Percentiles rank a stretch among this genome's conserved stretches.
Conservation (phyloP, 2,113 vertebrate species). For the Isurus oxyrinchus region DNA sequence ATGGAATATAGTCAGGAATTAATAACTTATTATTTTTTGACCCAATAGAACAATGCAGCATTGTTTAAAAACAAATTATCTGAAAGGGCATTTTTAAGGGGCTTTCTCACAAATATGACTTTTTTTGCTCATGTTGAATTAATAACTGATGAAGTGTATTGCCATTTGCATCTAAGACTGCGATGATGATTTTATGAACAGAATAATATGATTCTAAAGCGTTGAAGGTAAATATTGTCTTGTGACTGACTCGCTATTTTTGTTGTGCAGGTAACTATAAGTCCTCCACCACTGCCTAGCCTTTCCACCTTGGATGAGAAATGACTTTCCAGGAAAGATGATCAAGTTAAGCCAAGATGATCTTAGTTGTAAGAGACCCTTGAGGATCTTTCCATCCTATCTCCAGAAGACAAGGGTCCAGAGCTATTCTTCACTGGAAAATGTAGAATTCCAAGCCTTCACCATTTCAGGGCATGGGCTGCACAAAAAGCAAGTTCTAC, state of each 20-base stretch:
- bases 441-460: slow-evolving; percentile 45
- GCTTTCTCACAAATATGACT: not conserved
- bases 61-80: not conserved
- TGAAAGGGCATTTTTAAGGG: not conserved
- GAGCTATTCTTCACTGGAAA: slow-evolving; percentile 49
- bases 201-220: not conserved
- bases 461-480: slow-evolving; percentile 48
- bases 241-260: not conserved
- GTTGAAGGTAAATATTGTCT: no score
- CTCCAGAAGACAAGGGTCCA: slow-evolving; percentile 51
- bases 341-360: slow-evolving; percentile 44
- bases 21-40: not conserved
- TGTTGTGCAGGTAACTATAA: slow-evolving; percentile 26
- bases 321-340: slow-evolving; percentile 48
- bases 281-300: not conserved
- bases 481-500: slow-evolving; percentile 44
- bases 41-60: not conserved
- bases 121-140: not conserved
- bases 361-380: slow-evolving; percentile 40
- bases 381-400: slow-evolving; percentile 47
- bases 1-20: not conserved
- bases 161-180: not conserved
- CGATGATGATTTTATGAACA: not conserved
- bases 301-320: slow-evolving; percentile 50
- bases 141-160: not conserved